A percentile compares a stretch with the other conserved stretches of the same genome.
Conservation (phyloP, 1,140 invertebrate genomes). For the Drosophila jambulina region DNA sequence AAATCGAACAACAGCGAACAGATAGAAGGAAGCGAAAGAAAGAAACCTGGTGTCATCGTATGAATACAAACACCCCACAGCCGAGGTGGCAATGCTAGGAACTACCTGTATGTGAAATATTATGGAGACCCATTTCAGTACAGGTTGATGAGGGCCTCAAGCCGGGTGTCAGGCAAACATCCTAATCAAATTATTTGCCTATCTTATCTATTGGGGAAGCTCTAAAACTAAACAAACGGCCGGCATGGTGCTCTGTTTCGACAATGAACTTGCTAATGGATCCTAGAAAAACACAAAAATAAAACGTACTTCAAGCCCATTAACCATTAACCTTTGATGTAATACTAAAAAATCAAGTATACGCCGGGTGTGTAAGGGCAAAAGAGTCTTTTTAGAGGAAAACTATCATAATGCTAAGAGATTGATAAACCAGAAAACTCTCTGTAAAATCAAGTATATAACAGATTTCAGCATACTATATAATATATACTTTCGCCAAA, state of each 20-base stretch:
- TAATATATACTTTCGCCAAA: background rate
- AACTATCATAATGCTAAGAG: background rate
- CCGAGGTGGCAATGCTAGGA: constrained; percentile 12
- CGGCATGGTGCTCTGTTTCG: constrained; percentile 1
- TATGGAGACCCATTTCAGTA: background rate
- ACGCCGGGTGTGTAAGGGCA: background rate
- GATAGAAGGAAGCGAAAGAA: constrained; percentile 32
- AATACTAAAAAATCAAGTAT: constrained; percentile 13
- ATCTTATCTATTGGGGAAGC: constrained; percentile 25
- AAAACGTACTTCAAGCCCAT: constrained; percentile 13
- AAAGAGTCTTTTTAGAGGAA: too few species aligned
- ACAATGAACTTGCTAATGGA: constrained; percentile 35
- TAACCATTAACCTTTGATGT: constrained; percentile 11
- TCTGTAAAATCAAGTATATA: background rate
- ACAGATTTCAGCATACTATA: too few species aligned
- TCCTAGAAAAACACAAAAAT: constrained; percentile 8
- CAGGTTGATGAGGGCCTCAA: background rate
- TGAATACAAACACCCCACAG: constrained; percentile 19
- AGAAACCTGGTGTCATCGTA: constrained; percentile 52
- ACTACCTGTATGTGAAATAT: background rate
- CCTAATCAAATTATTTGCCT: constrained; percentile 12
- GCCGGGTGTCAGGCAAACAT: constrained; percentile 7
- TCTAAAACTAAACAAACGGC: constrained; percentile 11
- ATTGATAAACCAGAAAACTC: background rate
- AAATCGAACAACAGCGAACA: constrained; percentile 71